Conservation (phyloP, 2,797 vertebrate genomes). For the Cryptoblepharus egeriae region DNA sequence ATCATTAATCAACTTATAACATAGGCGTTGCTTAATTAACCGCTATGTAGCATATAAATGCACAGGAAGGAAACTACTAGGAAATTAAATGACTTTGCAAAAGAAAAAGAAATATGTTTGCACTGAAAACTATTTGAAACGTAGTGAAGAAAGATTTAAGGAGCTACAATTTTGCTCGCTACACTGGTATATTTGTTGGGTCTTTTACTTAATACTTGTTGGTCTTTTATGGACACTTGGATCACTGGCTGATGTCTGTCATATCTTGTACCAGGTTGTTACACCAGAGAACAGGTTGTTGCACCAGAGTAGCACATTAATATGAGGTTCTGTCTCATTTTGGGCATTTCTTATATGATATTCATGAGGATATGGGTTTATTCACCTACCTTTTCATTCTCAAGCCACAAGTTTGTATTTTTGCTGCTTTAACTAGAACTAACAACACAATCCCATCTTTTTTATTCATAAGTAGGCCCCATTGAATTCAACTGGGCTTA, state of each 20-base stretch:
- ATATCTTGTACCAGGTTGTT: slow-evolving; percentile 45
- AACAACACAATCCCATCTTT: too few relatives aligned
- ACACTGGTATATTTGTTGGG: slow-evolving; percentile 68
- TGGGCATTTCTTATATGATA: neutral
- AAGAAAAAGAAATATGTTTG: slow-evolving; percentile 86
- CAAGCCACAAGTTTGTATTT: neutral
- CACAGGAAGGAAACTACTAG: slow-evolving; percentile 85
- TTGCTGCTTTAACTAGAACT: neutral
- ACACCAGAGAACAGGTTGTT: slow-evolving; percentile 60
- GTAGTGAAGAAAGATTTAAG: slow-evolving; percentile 75
- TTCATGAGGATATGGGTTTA: neutral
- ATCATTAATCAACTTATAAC: slow-evolving; percentile 96
- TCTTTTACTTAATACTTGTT: slow-evolving; percentile 65
- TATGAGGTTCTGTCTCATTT: slow-evolving; percentile 59
- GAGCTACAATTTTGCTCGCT: slow-evolving; percentile 69
- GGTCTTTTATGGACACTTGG: slow-evolving; percentile 57
- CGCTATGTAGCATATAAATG: slow-evolving; percentile 89
- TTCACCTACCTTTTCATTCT: neutral
- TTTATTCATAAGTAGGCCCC: too few relatives aligned
- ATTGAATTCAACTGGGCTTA: too few relatives aligned
- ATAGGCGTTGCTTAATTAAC: slow-evolving; percentile 93
- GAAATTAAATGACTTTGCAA: slow-evolving; percentile 78
- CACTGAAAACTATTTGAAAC: slow-evolving; percentile 78
- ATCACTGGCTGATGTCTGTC: slow-evolving; percentile 54
- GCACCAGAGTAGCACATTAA: slow-evolving; percentile 52